Percentiles rank a stretch among this genome's conserved stretches.
Conservation (phyloP, 2,888 invertebrate genomes). For the Tryphoninae sp. region DNA sequence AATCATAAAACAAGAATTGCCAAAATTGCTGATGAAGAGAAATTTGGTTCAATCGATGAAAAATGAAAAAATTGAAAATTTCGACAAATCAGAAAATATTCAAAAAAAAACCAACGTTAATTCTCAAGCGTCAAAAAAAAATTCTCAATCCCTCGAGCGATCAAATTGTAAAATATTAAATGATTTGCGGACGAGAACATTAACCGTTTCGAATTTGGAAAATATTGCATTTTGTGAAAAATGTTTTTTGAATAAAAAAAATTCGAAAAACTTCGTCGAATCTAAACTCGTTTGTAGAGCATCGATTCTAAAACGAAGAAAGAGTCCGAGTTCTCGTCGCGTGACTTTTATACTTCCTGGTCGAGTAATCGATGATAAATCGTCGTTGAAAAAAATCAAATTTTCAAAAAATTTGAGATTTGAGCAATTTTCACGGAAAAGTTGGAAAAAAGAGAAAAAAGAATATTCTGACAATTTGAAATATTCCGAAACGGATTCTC, state of each 20-base stretch:
- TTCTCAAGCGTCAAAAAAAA: neutral
- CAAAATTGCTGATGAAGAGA: constrained; percentile 53
- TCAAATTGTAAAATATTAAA: neutral
- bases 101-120: neutral
- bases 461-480: neutral
- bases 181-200: neutral
- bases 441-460: neutral
- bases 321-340: constrained; percentile 55
- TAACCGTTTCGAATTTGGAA: neutral
- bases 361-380: constrained; percentile 49
- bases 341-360: constrained; percentile 62
- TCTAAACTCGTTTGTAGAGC: neutral
- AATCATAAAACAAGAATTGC: constrained; percentile 48
- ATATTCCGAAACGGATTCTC: neutral
- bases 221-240: neutral
- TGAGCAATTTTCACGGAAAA: neutral
- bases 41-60: constrained; percentile 18
- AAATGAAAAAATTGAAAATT: neutral
- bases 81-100: neutral
- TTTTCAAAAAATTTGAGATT: neutral
- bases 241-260: neutral
- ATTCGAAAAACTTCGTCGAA: neutral
- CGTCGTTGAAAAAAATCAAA: neutral
- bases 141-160: neutral
- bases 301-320: constrained; percentile 43